phyloP scores from a whole-genome alignment of 2,113 vertebrate species.

The Lota lota region DNA sequence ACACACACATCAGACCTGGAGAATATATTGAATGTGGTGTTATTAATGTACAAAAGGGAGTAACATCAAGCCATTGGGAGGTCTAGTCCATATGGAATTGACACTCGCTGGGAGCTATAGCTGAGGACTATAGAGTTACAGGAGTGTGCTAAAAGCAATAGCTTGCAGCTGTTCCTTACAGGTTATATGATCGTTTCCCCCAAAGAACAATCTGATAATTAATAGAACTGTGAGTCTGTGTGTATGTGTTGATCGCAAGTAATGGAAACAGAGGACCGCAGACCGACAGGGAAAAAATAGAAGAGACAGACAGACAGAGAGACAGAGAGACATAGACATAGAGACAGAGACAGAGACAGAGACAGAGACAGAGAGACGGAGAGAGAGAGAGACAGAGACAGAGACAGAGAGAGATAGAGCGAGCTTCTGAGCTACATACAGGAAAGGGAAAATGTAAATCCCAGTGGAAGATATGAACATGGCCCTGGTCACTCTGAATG shows the following conservation, averaged over 20 bases:
- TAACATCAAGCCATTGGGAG: not conserved
- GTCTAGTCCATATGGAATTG: not conserved
- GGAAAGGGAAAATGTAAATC: not conserved
- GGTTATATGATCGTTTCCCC: conserved; percentile 2
- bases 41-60: not conserved
- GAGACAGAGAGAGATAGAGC: not conserved
- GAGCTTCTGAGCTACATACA: not conserved
- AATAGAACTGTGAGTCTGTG: not conserved
- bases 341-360: not conserved
- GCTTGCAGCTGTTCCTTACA: conserved; percentile 6
- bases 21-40: not conserved
- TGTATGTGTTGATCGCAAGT: not conserved
- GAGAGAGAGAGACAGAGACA: no score
- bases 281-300: not conserved
- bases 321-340: not conserved
- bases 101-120: not conserved
- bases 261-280: not conserved
- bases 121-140: conserved; percentile 5
- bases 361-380: no score
- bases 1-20: not conserved
- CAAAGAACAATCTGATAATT: conserved; percentile 9
- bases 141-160: not conserved
- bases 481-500: no score
- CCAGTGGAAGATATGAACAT: not conserved
- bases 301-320: not conserved